Evolutionary conservation across 2,113 vertebrate species (phyloP).

Genomic region (Phrynosoma blainvillii): DNA sequence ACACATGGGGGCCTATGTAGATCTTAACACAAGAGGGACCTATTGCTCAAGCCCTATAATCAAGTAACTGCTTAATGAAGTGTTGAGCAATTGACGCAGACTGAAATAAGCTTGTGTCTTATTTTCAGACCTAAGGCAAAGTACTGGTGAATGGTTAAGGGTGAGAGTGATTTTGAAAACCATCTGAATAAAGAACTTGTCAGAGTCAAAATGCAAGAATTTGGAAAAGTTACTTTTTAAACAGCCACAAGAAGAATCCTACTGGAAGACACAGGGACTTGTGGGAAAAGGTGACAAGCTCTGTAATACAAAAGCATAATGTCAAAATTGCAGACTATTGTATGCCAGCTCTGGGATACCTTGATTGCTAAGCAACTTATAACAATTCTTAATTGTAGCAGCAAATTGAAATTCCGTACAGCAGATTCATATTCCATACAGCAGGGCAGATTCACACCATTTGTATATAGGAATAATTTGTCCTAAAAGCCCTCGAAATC

Average conservation of each 20-base stretch:
- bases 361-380: not conserved
- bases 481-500: not conserved
- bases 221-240: no score
- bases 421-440: not conserved
- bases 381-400: not conserved
- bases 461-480: not conserved
- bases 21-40: no score
- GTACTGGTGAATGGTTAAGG: not conserved
- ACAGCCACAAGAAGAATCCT: no score
- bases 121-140: not conserved
- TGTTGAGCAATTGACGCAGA: constrained; percentile 4
- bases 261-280: no score
- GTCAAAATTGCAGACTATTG: not conserved
- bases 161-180: not conserved
- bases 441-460: not conserved
- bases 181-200: not conserved
- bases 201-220: not conserved
- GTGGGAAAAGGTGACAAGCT: no score
- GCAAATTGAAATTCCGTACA: not conserved
- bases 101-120: not conserved
- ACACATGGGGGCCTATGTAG: not conserved
- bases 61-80: not conserved
- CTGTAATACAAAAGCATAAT: no score
- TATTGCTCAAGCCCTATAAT: rapidly evolving
- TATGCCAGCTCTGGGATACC: not conserved